A percentile compares a stretch with the other conserved stretches of the same genome.
Evolutionary conservation across 2,888 invertebrate genomes (phyloP).

Genomic region (Eledona agricola): DNA sequence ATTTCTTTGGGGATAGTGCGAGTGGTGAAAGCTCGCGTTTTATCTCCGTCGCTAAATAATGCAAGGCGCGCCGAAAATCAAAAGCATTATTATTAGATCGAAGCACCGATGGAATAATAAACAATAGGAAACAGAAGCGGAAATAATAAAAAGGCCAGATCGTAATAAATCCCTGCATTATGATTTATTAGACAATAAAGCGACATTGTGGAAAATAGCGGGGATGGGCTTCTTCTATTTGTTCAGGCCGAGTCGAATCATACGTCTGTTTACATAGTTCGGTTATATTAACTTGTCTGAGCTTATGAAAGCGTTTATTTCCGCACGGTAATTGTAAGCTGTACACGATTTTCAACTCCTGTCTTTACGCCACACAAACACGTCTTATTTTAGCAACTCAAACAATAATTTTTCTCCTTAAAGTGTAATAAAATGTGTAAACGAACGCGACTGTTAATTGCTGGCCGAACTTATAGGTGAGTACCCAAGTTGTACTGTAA

Average conservation of each 20-base stretch:
- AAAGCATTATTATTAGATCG: conserved; percentile 36
- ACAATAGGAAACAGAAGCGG: conserved; percentile 53
- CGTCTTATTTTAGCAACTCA: no score
- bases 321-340: conserved; percentile 41
- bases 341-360: no score
- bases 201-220: conserved; percentile 38
- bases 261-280: conserved; percentile 47
- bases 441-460: no score
- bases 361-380: no score
- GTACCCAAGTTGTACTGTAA: no score
- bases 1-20: conserved; percentile 28
- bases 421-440: no score
- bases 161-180: conserved; percentile 41
- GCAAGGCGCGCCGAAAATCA: conserved; percentile 20
- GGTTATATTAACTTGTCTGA: conserved; percentile 44
- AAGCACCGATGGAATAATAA: conserved; percentile 44
- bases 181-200: conserved; percentile 53
- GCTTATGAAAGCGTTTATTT: conserved; percentile 46
- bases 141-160: conserved; percentile 56
- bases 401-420: no score
- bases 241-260: conserved; percentile 49
- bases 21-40: conserved; percentile 32
- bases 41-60: conserved; percentile 35
- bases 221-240: conserved; percentile 45
- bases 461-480: no score